These are phyloP conservation scores for Sturnira hondurensis DNA, from an alignment of 2,113 vertebrate species.

Conservation along the genomic window DNA sequence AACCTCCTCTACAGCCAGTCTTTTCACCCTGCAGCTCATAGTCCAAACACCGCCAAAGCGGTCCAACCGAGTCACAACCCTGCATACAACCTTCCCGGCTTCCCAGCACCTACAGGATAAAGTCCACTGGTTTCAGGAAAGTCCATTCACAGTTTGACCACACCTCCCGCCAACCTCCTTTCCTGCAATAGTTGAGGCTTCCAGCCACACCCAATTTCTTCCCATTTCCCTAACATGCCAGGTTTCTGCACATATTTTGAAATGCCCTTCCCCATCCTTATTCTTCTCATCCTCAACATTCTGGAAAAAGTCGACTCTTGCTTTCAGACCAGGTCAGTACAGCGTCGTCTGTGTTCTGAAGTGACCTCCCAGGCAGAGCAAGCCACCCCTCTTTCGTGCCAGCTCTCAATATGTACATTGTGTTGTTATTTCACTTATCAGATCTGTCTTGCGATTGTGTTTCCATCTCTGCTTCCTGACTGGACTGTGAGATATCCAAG, in stretches of 20 bases:
- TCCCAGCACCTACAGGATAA: background rate
- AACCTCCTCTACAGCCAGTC: background rate
- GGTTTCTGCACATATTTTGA: background rate
- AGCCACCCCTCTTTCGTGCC: background rate
- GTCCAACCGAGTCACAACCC: background rate
- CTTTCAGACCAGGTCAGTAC: background rate
- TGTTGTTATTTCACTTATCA: background rate
- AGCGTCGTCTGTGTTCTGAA: background rate
- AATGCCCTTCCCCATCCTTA: background rate
- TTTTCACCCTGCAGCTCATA: background rate
- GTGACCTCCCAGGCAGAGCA: background rate
- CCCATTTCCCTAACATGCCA: background rate
- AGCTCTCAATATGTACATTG: background rate
- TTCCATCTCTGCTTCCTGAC: conserved; percentile 41
- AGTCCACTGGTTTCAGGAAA: background rate
- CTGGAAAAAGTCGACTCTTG: background rate
- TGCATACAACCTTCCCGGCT: background rate
- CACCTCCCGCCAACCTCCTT: background rate
- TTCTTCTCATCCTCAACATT: background rate
- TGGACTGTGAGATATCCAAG: background rate
- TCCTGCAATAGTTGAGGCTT: background rate
- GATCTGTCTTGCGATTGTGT: background rate
- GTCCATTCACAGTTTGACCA: background rate
- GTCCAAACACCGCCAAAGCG: background rate
- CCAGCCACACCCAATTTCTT: background rate